Conservation (phyloP, 2,113 vertebrate genomes). For the Cygnus buccinator region DNA sequence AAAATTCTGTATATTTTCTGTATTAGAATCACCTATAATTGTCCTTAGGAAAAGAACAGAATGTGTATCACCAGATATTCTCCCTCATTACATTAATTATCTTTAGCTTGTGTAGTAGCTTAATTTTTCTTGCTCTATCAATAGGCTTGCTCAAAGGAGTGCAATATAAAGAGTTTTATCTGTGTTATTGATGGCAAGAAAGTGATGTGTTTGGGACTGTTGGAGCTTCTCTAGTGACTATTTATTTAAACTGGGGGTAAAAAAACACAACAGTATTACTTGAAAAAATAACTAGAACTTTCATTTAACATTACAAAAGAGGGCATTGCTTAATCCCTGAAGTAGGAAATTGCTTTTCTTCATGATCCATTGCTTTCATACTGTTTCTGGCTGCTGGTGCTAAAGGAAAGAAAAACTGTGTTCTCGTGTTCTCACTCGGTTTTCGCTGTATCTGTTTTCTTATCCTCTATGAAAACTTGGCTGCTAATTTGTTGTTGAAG, state of each 20-base stretch:
- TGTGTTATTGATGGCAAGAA: constrained; percentile 65
- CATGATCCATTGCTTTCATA: constrained; percentile 79
- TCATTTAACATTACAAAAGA: constrained; percentile 79
- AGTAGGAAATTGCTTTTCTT: constrained; percentile 82
- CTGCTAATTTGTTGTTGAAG: constrained; percentile 61
- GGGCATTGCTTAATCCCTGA: constrained; percentile 78
- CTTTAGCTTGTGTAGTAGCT: constrained; percentile 38
- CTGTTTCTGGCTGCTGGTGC: constrained; percentile 68
- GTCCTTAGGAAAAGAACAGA: constrained; percentile 4
- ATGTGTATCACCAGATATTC: constrained; percentile 3
- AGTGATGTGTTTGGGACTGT: constrained; percentile 34
- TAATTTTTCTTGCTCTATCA: constrained; percentile 56
- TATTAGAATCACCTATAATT: constrained; percentile 33
- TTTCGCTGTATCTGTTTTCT: constrained; percentile 50
- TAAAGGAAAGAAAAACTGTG: constrained; percentile 58
- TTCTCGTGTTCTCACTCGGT: constrained; percentile 47
- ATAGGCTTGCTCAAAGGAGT: constrained; percentile 44
- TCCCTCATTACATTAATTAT: constrained; percentile 55
- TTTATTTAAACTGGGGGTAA: constrained; percentile 71
- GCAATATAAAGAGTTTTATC: constrained; percentile 56
- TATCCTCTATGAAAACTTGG: constrained; percentile 21
- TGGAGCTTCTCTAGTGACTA: constrained; percentile 58
- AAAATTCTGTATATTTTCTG: background rate
- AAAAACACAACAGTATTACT: constrained; percentile 50
- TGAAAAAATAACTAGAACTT: constrained; percentile 69